phyloP scores from a whole-genome alignment of 2,888 invertebrate species.

The Aphidius colemani region DNA sequence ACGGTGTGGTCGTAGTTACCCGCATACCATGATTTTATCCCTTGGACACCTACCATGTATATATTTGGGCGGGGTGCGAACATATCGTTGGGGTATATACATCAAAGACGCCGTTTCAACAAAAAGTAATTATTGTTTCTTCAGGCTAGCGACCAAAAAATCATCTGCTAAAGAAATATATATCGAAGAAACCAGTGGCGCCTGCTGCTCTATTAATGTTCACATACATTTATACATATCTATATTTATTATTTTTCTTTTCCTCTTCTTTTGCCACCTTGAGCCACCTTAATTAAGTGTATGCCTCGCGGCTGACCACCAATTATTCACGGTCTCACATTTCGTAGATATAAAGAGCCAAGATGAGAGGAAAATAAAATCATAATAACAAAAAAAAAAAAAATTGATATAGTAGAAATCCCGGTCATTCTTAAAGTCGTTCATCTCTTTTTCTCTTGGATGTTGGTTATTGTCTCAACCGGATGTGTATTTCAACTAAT shows the following conservation, averaged over 20 bases:
- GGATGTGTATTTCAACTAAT: constrained; percentile 12
- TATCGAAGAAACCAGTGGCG: too few relatives aligned
- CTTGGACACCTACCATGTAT: constrained; percentile 48
- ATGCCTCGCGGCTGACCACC: constrained; percentile 5
- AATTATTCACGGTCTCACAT: constrained; percentile 18
- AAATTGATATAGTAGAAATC: too few relatives aligned
- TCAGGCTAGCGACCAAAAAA: constrained; percentile 37
- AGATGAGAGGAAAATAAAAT: too few relatives aligned
- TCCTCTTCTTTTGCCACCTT: constrained; percentile 10
- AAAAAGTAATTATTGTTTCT: constrained; percentile 58
- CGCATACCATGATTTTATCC: constrained; percentile 31
- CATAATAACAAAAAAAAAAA: too few relatives aligned
- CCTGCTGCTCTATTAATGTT: too few relatives aligned
- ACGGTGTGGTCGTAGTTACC: background rate
- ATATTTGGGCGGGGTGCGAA: constrained; percentile 52
- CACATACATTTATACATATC: too few relatives aligned
- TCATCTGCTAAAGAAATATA: too few relatives aligned
- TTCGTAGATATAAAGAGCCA: background rate
- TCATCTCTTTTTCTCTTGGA: background rate
- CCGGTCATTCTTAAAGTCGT: too few relatives aligned
- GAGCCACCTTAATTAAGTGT: constrained; percentile 11
- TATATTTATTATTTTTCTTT: background rate
- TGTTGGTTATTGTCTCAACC: constrained; percentile 11
- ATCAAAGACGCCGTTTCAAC: constrained; percentile 50
- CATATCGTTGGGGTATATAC: constrained; percentile 48